phyloP scores from a whole-genome alignment of 2,797 vertebrate species.

The Psittacula echo region DNA sequence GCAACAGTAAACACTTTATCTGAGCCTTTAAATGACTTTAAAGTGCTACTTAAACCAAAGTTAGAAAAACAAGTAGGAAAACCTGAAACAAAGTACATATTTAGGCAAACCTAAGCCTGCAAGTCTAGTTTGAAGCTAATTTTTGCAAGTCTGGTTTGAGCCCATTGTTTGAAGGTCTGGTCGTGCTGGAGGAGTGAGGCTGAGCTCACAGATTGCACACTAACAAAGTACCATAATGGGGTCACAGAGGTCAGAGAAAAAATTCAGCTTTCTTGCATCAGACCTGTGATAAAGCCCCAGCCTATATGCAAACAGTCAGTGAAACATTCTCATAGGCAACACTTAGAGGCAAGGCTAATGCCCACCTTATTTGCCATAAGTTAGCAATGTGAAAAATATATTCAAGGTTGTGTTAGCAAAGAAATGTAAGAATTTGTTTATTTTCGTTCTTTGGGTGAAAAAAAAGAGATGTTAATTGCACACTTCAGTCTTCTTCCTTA shows the following conservation, averaged over 20 bases:
- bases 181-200: conserved; percentile 43
- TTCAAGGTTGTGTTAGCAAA: background rate
- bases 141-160: conserved; percentile 18
- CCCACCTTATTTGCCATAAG: conserved; percentile 18
- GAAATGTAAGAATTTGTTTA: background rate
- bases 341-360: conserved; percentile 15
- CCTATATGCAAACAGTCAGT: conserved; percentile 56
- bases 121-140: background rate
- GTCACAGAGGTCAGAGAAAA: conserved; percentile 58
- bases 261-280: conserved; percentile 69
- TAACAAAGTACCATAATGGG: conserved; percentile 59
- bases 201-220: conserved; percentile 54
- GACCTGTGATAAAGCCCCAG: conserved; percentile 60
- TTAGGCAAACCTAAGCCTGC: conserved; percentile 4
- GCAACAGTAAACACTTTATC: background rate
- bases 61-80: background rate
- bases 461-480: background rate
- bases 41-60: background rate
- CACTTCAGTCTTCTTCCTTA: background rate
- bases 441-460: background rate
- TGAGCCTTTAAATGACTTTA: background rate
- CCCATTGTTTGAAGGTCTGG: conserved; percentile 37
- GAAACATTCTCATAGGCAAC: conserved; percentile 45
- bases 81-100: background rate
- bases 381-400: conserved; percentile 41